Percentiles rank a stretch among this genome's conserved stretches.
Conservation (phyloP, 2,797 vertebrate species). For the Acanthopagrus latus region DNA sequence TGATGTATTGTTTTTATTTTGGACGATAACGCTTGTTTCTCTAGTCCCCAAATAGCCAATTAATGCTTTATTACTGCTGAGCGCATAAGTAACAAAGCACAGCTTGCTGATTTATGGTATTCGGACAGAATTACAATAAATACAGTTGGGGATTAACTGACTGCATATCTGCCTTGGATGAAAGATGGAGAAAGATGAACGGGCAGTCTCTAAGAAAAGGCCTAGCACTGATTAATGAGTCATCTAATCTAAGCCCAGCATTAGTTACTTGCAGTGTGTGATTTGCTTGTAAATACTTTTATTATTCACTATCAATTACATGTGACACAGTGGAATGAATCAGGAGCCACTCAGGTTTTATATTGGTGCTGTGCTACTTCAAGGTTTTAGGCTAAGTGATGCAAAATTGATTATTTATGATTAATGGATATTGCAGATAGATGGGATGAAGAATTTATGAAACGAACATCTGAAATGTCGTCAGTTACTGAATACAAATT, state of each 20-base stretch:
- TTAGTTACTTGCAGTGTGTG: constrained; percentile 45
- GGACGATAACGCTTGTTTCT: constrained; percentile 30
- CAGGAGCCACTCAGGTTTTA: constrained; percentile 28
- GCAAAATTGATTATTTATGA: constrained; percentile 10
- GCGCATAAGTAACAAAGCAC: constrained; percentile 49
- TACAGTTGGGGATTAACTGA: constrained; percentile 47
- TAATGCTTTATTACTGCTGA: constrained; percentile 51
- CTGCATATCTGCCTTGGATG: constrained; percentile 30
- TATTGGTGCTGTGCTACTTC: constrained; percentile 2
- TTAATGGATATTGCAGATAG: neutral
- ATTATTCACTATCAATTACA: constrained; percentile 56
- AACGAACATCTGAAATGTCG: too few species aligned
- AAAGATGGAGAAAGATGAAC: constrained; percentile 45
- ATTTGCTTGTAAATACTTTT: constrained; percentile 55
- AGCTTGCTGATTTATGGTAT: constrained; percentile 51
- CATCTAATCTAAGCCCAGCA: constrained; percentile 49
- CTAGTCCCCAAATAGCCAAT: constrained; percentile 59
- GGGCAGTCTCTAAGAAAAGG: constrained; percentile 21
- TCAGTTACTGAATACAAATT: too few species aligned
- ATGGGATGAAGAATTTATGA: too few species aligned
- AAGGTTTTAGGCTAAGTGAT: constrained; percentile 8
- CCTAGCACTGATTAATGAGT: constrained; percentile 58
- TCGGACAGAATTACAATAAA: constrained; percentile 54
- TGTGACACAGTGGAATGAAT: constrained; percentile 38
- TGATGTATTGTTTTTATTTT: constrained; percentile 39